phyloP scores from a whole-genome alignment of 2,888 invertebrate species.

The Leptinotarsa haldemani region DNA sequence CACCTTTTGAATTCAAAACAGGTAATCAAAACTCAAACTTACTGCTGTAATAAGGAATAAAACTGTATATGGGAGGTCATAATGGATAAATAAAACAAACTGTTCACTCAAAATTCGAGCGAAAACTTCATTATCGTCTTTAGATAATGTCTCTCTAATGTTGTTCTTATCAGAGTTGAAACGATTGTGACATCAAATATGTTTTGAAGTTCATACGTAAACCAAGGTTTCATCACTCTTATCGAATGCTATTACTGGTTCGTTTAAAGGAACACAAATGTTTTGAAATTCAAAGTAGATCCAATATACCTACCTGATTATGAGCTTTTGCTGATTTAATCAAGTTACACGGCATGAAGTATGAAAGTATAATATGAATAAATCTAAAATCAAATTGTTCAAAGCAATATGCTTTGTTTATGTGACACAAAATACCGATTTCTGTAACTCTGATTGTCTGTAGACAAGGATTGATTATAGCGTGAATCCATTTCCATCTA shows the following conservation, averaged over 20 bases:
- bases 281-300: conserved; percentile 3
- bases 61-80: background rate
- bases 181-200: conserved; percentile 22
- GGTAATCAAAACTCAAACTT: background rate
- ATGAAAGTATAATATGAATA: no score
- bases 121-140: background rate
- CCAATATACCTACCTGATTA: background rate
- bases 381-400: no score
- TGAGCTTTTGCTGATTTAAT: no score
- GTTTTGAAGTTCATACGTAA: background rate
- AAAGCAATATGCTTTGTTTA: no score
- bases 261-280: background rate
- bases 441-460: no score
- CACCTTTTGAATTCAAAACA: no score
- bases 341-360: no score
- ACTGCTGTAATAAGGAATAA: conserved; percentile 3
- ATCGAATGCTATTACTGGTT: background rate
- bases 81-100: background rate
- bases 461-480: no score
- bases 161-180: conserved; percentile 16
- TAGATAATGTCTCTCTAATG: background rate
- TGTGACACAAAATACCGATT: no score
- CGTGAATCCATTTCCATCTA: no score
- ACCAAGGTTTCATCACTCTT: background rate
- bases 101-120: no score